A percentile compares a stretch with the other conserved stretches of the same genome.
These are phyloP conservation scores for Linepithema humile DNA, from an alignment of 1,140 invertebrate species.

Conservation along the genomic window DNA sequence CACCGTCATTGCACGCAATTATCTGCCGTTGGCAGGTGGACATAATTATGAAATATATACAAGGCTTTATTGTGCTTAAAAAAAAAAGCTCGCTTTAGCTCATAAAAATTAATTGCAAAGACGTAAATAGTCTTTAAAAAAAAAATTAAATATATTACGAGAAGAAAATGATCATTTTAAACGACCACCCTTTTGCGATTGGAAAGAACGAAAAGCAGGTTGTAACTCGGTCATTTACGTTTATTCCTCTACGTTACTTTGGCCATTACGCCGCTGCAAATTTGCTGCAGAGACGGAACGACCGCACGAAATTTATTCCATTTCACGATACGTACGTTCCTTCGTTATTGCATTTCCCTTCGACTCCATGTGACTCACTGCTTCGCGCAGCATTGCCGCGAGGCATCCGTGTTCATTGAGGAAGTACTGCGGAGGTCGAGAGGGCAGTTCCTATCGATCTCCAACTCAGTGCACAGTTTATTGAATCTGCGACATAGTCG, in stretches of 20 bases:
- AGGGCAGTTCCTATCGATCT: slow-evolving; percentile 8
- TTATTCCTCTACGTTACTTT: slow-evolving; percentile 5
- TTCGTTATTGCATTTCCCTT: slow-evolving; percentile 29
- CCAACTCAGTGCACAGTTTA: background rate
- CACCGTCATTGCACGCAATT: slow-evolving; percentile 9
- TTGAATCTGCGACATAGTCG: slow-evolving; percentile 8
- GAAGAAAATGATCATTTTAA: slow-evolving; percentile 1
- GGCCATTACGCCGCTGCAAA: slow-evolving; percentile 2
- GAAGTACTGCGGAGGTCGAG: background rate
- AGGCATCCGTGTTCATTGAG: background rate
- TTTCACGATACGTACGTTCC: slow-evolving; percentile 24
- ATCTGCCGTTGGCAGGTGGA: background rate
- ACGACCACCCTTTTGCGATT: too few species aligned
- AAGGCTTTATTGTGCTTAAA: background rate
- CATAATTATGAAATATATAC: background rate
- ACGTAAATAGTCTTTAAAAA: too few species aligned
- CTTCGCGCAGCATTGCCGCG: background rate
- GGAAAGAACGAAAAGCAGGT: background rate
- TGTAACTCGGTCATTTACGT: slow-evolving; percentile 12
- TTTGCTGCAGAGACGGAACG: background rate
- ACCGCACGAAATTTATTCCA: slow-evolving; percentile 16
- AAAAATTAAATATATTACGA: background rate
- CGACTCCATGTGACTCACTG: background rate
- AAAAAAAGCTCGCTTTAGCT: too few species aligned
- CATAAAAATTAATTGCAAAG: too few species aligned